A percentile compares a stretch with the other conserved stretches of the same genome.
Evolutionary conservation across 92 coral and sea anemone genomes (phyloP).

Genomic region (Muricea muricata): DNA sequence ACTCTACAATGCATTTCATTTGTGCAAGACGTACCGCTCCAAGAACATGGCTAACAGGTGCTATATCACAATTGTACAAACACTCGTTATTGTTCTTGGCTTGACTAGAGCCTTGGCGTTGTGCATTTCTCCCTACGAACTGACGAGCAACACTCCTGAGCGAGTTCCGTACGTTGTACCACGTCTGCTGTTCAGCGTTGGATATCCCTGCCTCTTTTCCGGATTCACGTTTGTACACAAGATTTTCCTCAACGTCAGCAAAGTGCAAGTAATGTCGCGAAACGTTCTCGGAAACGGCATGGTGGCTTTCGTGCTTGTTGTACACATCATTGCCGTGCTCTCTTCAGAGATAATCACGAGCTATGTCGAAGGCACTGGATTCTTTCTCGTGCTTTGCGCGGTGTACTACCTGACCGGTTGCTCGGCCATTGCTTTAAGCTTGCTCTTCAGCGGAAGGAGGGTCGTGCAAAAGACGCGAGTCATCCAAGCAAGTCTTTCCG

Average conservation of each 20-base stretch:
- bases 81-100: conserved; percentile 1
- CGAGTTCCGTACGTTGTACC: conserved; percentile 5
- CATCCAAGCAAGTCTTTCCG: background rate
- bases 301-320: background rate
- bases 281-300: background rate
- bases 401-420: conserved; percentile 33
- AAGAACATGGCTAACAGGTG: background rate
- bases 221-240: conserved; percentile 36
- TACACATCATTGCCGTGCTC: conserved; percentile 4
- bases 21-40: conserved; percentile 1
- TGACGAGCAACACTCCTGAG: background rate
- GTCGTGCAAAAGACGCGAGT: background rate
- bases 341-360: conserved; percentile 19
- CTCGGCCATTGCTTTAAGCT: background rate
- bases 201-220: conserved; percentile 30
- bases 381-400: conserved; percentile 26
- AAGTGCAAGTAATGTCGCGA: background rate
- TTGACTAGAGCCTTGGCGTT: conserved; percentile 18
- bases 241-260: conserved; percentile 16
- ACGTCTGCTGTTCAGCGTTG: conserved; percentile 24
- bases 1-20: background rate
- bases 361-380: background rate
- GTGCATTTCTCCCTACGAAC: conserved; percentile 28
- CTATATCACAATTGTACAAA: conserved; percentile 2
- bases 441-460: conserved; percentile 24